Percentiles rank a stretch among this genome's conserved stretches.
These are phyloP conservation scores for Muscicapa striata DNA, from an alignment of 2,797 vertebrate species.

Conservation along the genomic window DNA sequence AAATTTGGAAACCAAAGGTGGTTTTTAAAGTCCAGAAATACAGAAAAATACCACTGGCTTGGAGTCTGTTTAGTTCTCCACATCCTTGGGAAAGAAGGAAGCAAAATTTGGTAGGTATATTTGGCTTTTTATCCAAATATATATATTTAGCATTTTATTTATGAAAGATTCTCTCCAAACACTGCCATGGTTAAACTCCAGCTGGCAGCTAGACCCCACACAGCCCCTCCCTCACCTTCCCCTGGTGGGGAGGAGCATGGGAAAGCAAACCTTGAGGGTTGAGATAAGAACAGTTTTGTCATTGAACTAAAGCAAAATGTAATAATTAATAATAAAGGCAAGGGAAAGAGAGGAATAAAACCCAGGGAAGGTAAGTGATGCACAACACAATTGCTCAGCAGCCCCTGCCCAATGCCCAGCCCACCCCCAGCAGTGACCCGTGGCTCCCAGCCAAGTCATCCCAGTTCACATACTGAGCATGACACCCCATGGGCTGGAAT, in stretches of 20 bases:
- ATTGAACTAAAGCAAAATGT: not conserved
- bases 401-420: too few species aligned
- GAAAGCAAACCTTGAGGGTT: not conserved
- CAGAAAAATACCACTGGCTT: not conserved
- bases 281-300: not conserved
- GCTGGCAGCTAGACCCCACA: not conserved
- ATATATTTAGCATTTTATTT: not conserved
- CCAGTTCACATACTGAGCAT: not conserved
- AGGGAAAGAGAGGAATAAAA: not conserved
- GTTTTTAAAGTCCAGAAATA: not conserved
- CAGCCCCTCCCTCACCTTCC: not conserved
- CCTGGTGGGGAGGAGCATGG: not conserved
- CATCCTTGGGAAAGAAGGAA: not conserved
- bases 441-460: not conserved
- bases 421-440: not conserved
- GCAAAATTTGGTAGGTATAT: not conserved
- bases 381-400: not conserved
- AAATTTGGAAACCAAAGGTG: not conserved
- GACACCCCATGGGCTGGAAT: not conserved
- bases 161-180: not conserved
- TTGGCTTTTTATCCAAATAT: not conserved
- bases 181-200: not conserved
- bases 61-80: not conserved
- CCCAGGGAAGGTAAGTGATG: not conserved
- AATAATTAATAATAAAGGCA: not conserved